Evolutionary conservation across 2,113 vertebrate genomes (phyloP), one percentile per base, ranked within the genome.

Genomic region (Dromas ardeola): DNA sequence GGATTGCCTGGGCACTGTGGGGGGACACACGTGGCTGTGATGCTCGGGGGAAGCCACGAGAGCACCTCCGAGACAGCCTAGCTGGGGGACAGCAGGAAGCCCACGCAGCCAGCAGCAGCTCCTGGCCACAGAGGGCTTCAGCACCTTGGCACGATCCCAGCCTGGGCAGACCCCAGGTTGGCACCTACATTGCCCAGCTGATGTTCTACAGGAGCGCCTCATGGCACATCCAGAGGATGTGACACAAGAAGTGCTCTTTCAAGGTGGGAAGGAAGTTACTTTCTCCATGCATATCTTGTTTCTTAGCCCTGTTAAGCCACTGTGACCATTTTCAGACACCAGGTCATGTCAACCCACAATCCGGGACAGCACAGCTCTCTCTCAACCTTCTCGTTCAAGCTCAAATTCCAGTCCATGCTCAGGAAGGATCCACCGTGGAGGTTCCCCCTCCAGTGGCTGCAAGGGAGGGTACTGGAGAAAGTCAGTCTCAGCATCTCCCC

Each of bases 241-340:
- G 2, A 59, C 4, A 27, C 52, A 36, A 2, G 19, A 36, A 32
- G 9, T 29, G 34, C 22, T 82, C 22, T 13, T 52, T 10, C 27
- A 30, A 25, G 47, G 38, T 10, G 4, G 70, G 8, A 52, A 13
- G 38, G 27, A 67, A 59, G 53, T 56, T 42, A 25, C 8, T 50
- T 25, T 65, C 59, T 30, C 42, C 0, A 0, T 26, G 16, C 45
- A 9, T 4, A 2, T 47, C 65, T 38, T 15, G 12, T 61, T 82
- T 53, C 62, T 53, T 40, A 53, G 63, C 30, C n/a, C 20, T 47
- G 23, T 25, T 25, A 62, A 90, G 20, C 55, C 55, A 42, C n/a
- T 10, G 19, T 0, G 1, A 30, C 36, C 32, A 7, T 55, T 77
- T 70, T 70, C 40, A 62, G 55, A 83, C 29, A 21, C 55, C 1